phyloP scores from a whole-genome alignment of 2,888 invertebrate genomes.

The Lypha dubia region DNA sequence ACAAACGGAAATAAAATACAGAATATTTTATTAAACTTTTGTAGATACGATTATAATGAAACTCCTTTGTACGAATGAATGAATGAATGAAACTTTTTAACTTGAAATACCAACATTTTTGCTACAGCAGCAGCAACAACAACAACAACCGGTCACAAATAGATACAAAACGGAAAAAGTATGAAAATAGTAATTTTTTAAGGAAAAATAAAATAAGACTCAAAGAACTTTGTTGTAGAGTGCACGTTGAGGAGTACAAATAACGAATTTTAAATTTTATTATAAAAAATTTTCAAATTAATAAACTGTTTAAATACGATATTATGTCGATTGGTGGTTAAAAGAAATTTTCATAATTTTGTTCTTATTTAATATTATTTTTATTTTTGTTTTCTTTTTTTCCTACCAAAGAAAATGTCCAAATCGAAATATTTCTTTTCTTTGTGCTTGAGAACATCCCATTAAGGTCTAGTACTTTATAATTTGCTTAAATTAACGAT shows the following conservation, averaged over 20 bases:
- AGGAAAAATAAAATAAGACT: constrained; percentile 6
- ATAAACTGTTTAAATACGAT: too few relatives aligned
- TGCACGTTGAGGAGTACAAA: background rate
- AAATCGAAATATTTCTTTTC: too few relatives aligned
- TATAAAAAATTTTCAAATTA: background rate
- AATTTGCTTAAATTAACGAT: too few relatives aligned
- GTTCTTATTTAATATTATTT: too few relatives aligned
- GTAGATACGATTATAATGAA: constrained; percentile 17
- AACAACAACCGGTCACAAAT: background rate
- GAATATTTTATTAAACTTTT: constrained; percentile 45
- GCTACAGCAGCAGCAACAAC: constrained; percentile 3
- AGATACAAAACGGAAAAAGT: constrained; percentile 48
- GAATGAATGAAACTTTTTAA: constrained; percentile 14
- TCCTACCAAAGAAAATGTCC: too few relatives aligned
- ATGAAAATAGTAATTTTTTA: constrained; percentile 31
- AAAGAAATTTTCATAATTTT: too few relatives aligned
- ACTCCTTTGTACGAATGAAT: constrained; percentile 24
- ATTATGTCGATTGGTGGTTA: too few relatives aligned
- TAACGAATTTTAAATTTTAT: background rate
- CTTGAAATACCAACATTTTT: constrained; percentile 17
- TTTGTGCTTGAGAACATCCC: too few relatives aligned
- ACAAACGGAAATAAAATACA: constrained; percentile 1
- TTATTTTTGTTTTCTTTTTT: too few relatives aligned
- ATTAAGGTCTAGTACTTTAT: too few relatives aligned
- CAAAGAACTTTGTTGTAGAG: background rate